phyloP scores from a whole-genome alignment of 2,797 vertebrate species.

The Meda fulgida region DNA sequence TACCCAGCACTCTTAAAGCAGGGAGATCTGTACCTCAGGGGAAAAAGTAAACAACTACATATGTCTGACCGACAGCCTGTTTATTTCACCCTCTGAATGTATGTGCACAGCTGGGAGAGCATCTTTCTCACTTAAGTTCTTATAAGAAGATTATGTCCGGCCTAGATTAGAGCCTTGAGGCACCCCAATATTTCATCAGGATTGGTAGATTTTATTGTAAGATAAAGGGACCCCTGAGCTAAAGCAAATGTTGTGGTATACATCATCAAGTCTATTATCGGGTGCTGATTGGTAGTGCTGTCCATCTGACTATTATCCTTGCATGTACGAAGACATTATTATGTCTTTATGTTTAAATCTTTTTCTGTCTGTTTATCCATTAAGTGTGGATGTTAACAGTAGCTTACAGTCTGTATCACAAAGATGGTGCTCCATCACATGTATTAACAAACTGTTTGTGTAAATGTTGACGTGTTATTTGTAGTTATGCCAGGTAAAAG shows the following conservation, averaged over 20 bases:
- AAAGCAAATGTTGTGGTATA: background rate
- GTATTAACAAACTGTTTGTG: background rate
- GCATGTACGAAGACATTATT: conserved; percentile 1
- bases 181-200: conserved; percentile 12
- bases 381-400: background rate
- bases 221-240: conserved; percentile 12
- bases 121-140: conserved; percentile 30
- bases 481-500: background rate
- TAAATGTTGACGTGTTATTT: background rate
- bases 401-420: background rate
- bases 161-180: conserved; percentile 11
- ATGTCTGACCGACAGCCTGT: conserved; percentile 29
- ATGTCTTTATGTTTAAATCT: background rate
- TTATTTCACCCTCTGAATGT: conserved; percentile 13
- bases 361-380: conserved; percentile 34
- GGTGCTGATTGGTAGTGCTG: conserved; percentile 1
- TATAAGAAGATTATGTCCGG: conserved; percentile 15
- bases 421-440: background rate
- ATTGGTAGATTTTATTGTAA: conserved; percentile 9
- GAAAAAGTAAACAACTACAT: conserved; percentile 37
- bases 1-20: conserved; percentile 26
- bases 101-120: conserved; percentile 19
- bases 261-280: conserved; percentile 2
- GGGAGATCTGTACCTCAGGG: conserved; percentile 16
- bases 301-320: background rate